Conservation (phyloP, 2,797 vertebrate genomes). For the Acestrorhynchus altus region DNA sequence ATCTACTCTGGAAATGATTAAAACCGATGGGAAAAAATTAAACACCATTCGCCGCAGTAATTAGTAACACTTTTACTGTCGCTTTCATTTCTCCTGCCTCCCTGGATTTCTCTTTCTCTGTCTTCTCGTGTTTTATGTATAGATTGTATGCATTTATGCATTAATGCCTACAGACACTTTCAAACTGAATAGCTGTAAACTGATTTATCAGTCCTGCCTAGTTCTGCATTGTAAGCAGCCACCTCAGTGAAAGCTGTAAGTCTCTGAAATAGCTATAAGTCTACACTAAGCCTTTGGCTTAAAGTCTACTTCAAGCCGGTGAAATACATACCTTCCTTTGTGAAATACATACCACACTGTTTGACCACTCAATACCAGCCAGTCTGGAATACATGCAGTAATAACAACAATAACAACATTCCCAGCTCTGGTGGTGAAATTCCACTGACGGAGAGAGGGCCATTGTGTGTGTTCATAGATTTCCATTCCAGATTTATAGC, state of each 20-base stretch:
- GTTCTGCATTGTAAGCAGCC: constrained; percentile 24
- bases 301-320: constrained; percentile 19
- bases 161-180: constrained; percentile 10
- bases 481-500: constrained; percentile 59
- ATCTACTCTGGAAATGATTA: constrained; percentile 66
- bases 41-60: constrained; percentile 57
- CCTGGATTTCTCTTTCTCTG: background rate
- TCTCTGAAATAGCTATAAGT: constrained; percentile 45
- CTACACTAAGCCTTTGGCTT: constrained; percentile 45
- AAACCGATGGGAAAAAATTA: constrained; percentile 54
- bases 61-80: constrained; percentile 47
- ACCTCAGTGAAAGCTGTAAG: constrained; percentile 35
- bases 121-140: constrained; percentile 8
- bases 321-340: constrained; percentile 44
- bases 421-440: constrained; percentile 39
- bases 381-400: constrained; percentile 27
- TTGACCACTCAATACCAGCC: constrained; percentile 35
- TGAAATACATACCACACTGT: constrained; percentile 35
- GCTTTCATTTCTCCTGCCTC: constrained; percentile 21
- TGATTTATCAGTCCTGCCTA: constrained; percentile 34
- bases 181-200: constrained; percentile 14
- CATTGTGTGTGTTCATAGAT: constrained; percentile 60
- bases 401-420: constrained; percentile 40
- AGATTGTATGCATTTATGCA: constrained; percentile 32
- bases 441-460: constrained; percentile 27